Conservation (phyloP, 2,113 vertebrate genomes). For the Orthonyx spaldingii region DNA sequence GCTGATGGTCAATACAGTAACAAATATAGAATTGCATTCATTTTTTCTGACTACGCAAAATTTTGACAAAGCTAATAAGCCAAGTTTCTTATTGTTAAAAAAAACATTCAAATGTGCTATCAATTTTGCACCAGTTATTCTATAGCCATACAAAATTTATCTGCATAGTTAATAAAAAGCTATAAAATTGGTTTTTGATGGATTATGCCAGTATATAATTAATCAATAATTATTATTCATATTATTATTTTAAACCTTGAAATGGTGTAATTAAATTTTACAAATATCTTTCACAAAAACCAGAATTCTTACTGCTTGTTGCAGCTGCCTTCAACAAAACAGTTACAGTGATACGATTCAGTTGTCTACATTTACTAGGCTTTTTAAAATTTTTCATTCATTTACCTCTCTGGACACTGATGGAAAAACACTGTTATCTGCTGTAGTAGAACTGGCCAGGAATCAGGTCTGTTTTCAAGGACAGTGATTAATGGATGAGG, state of each 20-base stretch:
- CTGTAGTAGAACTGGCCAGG: slow-evolving; percentile 86
- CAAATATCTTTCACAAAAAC: neutral
- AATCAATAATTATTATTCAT: neutral
- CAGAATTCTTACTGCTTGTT: neutral
- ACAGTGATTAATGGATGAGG: slow-evolving; percentile 89
- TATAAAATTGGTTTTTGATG: fast-evolving
- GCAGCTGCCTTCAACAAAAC: neutral
- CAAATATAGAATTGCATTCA: neutral
- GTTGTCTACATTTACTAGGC: neutral
- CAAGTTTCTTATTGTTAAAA: neutral
- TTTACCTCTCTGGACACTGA: slow-evolving; percentile 82
- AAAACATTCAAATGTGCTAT: neutral
- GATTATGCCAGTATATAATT: neutral
- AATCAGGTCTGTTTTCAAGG: slow-evolving; percentile 88
- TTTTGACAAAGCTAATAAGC: neutral
- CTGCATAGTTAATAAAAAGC: neutral
- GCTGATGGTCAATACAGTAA: neutral
- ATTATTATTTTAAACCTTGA: neutral
- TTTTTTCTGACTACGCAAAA: neutral
- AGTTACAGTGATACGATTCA: neutral
- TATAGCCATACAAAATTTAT: neutral
- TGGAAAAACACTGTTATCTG: slow-evolving; percentile 80
- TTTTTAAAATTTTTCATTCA: neutral
- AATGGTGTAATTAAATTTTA: neutral
- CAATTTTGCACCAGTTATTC: neutral